Evolutionary conservation across 2,888 invertebrate genomes (phyloP), one percentile per base, ranked within the genome.

Genomic region (Acanthococcus lagerstroemiae): DNA sequence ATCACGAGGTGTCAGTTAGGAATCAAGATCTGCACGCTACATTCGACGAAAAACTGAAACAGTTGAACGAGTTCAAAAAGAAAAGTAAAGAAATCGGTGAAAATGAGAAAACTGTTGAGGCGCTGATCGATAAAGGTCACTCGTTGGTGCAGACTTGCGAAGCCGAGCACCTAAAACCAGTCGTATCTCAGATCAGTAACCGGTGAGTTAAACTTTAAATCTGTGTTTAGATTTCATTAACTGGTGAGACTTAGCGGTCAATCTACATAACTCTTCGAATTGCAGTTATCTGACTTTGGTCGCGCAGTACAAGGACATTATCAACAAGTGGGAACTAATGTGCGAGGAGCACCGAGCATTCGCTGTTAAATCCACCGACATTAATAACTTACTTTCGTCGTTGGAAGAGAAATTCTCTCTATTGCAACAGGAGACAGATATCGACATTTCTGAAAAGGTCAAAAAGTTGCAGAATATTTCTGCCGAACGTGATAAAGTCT

Each of bases 121-220:
- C 84, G 12, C 94, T 95, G 74, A 84, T 91, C 22, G 95, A 95
- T 75, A 86, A 85, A 72, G 89, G 91, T n/a, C 92, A 95, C 74
- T 83, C 84, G 12, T 78, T 96, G 63, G 81, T 93, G 1, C 90
- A 91, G 74, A 80, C 85, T 26, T 91, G 91, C 72, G 88, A 88
- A 0, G 88, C 89, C 0, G 90, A 92, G 71, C 83, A 90, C 63
- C 82, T 95, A 19, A 90, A 91, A 73, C 89, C 90, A 5, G 79
- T 92, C 61, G 87, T 93, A 21, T 86, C 90, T 0, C 94, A 95
- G 79, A 84, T 94, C n/a, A 90, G 88, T 71, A 88, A 87, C 73
- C 83, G 91, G 77, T 67, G 21, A 46, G 21, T 44, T 58, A 6
- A 19, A 50, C 44, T 22, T 48, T 61, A 37, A 15, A 15, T 25